Conservation (phyloP, 64 coral and sea anemone genomes). For the Montipora efflorescens region DNA sequence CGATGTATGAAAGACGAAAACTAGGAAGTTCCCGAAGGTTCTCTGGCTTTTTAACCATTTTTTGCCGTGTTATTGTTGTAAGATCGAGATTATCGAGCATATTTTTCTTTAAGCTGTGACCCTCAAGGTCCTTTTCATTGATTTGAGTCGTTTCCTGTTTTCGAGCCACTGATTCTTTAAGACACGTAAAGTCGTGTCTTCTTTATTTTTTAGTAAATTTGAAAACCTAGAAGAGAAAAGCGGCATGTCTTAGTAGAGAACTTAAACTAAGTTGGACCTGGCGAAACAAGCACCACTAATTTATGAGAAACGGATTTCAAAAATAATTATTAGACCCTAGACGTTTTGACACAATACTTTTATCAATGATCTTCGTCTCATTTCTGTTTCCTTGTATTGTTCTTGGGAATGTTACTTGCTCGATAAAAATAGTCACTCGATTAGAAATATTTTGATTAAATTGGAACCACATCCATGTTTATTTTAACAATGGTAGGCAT, state of each 20-base stretch:
- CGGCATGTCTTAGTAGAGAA: background rate
- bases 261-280: background rate
- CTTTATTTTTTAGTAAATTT: background rate
- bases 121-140: background rate
- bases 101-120: background rate
- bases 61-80: background rate
- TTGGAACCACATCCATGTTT: background rate
- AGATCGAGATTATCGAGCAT: background rate
- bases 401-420: background rate
- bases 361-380: background rate
- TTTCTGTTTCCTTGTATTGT: background rate
- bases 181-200: constrained; percentile 36
- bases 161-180: constrained; percentile 3
- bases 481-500: background rate
- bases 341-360: background rate
- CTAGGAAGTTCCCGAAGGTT: background rate
- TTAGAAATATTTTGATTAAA: background rate
- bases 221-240: background rate
- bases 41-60: background rate
- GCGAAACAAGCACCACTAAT: background rate
- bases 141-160: constrained; percentile 39
- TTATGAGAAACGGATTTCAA: background rate
- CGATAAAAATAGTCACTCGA: background rate
- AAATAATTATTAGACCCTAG: background rate
- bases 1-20: no score